Conservation (phyloP, 2,797 vertebrate species). For the Pangasius djambal region DNA sequence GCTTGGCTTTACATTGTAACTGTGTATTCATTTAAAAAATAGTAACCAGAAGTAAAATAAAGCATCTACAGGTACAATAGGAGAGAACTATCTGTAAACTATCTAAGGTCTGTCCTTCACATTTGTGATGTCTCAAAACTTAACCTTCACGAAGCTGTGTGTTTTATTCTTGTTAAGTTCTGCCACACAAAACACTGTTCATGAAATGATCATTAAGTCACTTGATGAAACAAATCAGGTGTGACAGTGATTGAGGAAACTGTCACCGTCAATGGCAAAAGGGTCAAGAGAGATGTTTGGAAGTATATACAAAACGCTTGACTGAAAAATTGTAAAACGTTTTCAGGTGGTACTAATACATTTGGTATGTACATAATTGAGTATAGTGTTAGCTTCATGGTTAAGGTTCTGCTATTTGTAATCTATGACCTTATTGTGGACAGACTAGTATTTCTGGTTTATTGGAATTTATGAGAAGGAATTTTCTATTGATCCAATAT, state of each 20-base stretch:
- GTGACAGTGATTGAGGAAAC: slow-evolving; percentile 5
- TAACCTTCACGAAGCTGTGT: neutral
- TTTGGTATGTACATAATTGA: neutral
- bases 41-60: neutral
- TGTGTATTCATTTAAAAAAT: neutral
- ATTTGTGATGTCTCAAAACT: neutral
- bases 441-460: neutral
- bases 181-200: slow-evolving; percentile 7
- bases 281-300: neutral
- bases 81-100: too few species aligned
- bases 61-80: neutral
- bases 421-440: neutral
- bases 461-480: neutral
- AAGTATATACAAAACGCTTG: neutral
- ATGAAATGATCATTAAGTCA: slow-evolving; percentile 36
- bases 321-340: neutral
- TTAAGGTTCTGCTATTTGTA: neutral
- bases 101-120: neutral
- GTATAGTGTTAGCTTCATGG: too few species aligned
- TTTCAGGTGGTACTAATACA: neutral
- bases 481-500: neutral
- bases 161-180: neutral
- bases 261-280: slow-evolving; percentile 6
- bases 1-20: too few species aligned
- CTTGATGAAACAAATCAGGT: slow-evolving; percentile 28